Base-by-base conservation (phyloP, 2,888 invertebrate genomes). In the Salpingus planirostris region DNA sequence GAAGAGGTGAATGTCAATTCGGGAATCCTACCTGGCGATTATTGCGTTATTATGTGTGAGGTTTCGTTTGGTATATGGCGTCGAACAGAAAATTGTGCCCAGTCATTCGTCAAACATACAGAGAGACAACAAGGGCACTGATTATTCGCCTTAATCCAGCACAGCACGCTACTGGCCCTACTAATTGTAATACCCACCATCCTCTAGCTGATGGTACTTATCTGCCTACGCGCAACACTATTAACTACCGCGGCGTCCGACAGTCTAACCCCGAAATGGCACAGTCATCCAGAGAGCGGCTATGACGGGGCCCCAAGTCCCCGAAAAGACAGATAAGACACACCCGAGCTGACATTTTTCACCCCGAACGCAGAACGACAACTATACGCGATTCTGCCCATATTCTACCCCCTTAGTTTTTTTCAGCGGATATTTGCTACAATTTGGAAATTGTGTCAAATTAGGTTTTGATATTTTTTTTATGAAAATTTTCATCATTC, bases 91-190 rank as follows among this genome's bases (percentile, higher is more conserved):
- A n/a, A n/a, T 38, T 35, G 31, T 37, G 37, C 42, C 18, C 35
- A 43, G 42, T 43, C 42, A 43, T 43, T 32, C 40, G 36, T 30
- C 34, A 40, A 37, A 37, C 23, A 30, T 36, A 36, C 37, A 36
- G 33, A 36, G 30, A 31, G 31, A 38, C 38, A 39, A 36, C 24
- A 38, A 36, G 46, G 44, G 45, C 44, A 42, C 49, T 51, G 52
- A 52, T 52, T 52, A 52, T 46, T 41, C 34, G 33, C 26, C 38
- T 45, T 62, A 64, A 62, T 61, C 63, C 60, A 36, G 49, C 63
- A 49, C 63, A 64, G 63, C 62, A 60, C 48, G 63, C 61, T 61
- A 61, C 62, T 59, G 60, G 55, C 53, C 54, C 50, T 55, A 56
- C 60, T 62, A 62, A 62, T 63, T 62, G 62, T 63, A 62, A 63